Percentiles rank a stretch among this genome's conserved stretches.
Evolutionary conservation across 1,140 invertebrate genomes (phyloP).

Genomic region (Drosophila saltans): DNA sequence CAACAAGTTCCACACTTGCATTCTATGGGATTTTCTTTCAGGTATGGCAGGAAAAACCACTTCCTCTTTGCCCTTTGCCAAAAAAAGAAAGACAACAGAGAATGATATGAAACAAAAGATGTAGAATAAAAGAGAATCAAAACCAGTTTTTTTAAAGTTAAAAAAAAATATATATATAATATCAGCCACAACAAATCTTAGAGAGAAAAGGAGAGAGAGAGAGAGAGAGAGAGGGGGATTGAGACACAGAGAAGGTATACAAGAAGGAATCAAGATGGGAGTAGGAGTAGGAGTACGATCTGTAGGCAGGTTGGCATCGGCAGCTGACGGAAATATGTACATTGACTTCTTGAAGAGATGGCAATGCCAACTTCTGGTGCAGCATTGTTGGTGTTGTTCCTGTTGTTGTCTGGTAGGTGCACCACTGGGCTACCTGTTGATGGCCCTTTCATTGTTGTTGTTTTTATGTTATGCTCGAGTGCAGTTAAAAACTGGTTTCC

Average conservation of each 20-base stretch:
- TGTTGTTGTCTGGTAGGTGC: constrained; percentile 56
- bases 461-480: constrained; percentile 38
- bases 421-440: constrained; percentile 78
- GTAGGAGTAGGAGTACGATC: constrained; percentile 1
- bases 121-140: constrained; percentile 28
- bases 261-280: background rate
- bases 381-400: constrained; percentile 19
- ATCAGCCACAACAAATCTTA: constrained; percentile 15
- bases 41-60: constrained; percentile 66
- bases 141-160: constrained; percentile 41
- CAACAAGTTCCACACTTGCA: constrained; percentile 73
- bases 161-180: background rate
- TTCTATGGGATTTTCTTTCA: constrained; percentile 50
- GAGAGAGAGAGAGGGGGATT: background rate
- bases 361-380: constrained; percentile 60
- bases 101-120: constrained; percentile 21
- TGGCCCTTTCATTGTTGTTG: constrained; percentile 36
- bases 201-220: background rate
- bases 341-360: constrained; percentile 51
- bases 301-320: constrained; percentile 29
- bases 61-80: constrained; percentile 63
- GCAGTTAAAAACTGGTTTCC: constrained; percentile 69
- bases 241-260: background rate
- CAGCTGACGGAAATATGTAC: constrained; percentile 71
- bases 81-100: constrained; percentile 42